These are phyloP conservation scores for Micromussa lordhowensis DNA, from an alignment of 92 coral and sea anemone genomes.

Conservation along the genomic window DNA sequence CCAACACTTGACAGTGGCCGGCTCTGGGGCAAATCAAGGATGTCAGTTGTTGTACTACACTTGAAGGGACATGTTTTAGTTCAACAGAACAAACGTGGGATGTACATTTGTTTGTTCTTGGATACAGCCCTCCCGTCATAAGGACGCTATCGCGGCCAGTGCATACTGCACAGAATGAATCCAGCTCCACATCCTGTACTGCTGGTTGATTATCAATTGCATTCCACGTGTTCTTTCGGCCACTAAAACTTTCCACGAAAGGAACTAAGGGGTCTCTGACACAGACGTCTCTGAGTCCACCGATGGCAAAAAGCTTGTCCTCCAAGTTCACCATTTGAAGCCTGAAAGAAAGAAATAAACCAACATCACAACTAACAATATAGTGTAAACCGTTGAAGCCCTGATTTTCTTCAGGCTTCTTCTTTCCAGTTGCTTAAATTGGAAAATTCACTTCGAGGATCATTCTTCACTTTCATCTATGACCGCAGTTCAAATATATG, in stretches of 20 bases:
- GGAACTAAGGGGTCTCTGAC: slow-evolving; percentile 70
- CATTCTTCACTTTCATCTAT: no score
- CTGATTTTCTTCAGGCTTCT: no score
- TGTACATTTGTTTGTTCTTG: slow-evolving; percentile 43
- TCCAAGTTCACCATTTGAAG: slow-evolving; percentile 63
- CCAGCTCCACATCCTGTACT: slow-evolving; percentile 71
- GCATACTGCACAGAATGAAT: slow-evolving; percentile 69
- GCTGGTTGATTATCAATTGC: slow-evolving; percentile 43
- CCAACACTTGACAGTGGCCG: slow-evolving; percentile 81
- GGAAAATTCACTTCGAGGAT: no score
- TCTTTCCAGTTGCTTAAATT: no score
- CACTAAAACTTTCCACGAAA: slow-evolving; percentile 79
- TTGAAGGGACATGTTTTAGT: slow-evolving; percentile 39
- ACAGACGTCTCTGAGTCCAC: slow-evolving; percentile 85
- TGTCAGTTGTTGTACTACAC: slow-evolving; percentile 27
- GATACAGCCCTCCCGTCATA: slow-evolving; percentile 68
- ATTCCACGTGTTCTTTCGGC: slow-evolving; percentile 80
- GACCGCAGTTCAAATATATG: no score
- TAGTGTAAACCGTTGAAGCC: no score
- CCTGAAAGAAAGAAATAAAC: slow-evolving; percentile 39
- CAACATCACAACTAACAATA: no score
- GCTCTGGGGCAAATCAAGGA: slow-evolving; percentile 72
- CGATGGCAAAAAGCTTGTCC: slow-evolving; percentile 68
- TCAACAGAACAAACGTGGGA: slow-evolving; percentile 67
- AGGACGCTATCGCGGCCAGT: slow-evolving; percentile 59